phyloP scores from a whole-genome alignment of 2,888 invertebrate genomes.

The Lydus trimaculatus region DNA sequence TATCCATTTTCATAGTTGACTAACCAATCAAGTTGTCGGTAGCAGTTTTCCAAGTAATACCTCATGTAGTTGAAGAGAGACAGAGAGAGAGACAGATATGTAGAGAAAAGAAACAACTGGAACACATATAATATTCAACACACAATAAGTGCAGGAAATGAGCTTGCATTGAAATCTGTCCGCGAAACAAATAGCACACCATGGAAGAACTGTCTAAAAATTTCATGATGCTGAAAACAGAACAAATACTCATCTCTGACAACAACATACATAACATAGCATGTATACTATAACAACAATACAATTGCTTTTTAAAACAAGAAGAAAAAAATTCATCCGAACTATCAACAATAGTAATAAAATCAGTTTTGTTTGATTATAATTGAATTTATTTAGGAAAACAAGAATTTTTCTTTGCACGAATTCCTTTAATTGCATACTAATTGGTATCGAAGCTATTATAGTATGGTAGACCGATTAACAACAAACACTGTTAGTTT shows the following conservation, averaged over 20 bases:
- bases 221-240: slow-evolving; percentile 30
- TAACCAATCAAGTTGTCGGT: slow-evolving; percentile 26
- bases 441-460: slow-evolving; percentile 24
- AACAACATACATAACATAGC: neutral
- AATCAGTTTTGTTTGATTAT: neutral
- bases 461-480: slow-evolving; percentile 24
- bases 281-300: neutral
- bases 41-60: slow-evolving; percentile 26
- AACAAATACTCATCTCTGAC: slow-evolving; percentile 8
- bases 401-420: neutral
- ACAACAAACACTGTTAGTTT: slow-evolving; percentile 21
- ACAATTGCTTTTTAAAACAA: neutral
- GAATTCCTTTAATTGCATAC: slow-evolving; percentile 26
- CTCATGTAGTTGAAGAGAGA: slow-evolving; percentile 14
- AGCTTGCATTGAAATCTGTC: slow-evolving; percentile 55
- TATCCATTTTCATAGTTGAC: slow-evolving; percentile 23
- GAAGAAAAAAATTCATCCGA: neutral
- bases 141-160: slow-evolving; percentile 52
- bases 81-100: too few relatives aligned
- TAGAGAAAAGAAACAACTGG: too few relatives aligned
- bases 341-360: neutral
- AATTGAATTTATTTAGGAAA: slow-evolving; percentile 3
- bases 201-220: slow-evolving; percentile 35
- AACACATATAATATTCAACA: slow-evolving; percentile 40
- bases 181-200: slow-evolving; percentile 46